Evolutionary conservation across 2,113 vertebrate genomes (phyloP).

Genomic region (Passerina amoena): DNA sequence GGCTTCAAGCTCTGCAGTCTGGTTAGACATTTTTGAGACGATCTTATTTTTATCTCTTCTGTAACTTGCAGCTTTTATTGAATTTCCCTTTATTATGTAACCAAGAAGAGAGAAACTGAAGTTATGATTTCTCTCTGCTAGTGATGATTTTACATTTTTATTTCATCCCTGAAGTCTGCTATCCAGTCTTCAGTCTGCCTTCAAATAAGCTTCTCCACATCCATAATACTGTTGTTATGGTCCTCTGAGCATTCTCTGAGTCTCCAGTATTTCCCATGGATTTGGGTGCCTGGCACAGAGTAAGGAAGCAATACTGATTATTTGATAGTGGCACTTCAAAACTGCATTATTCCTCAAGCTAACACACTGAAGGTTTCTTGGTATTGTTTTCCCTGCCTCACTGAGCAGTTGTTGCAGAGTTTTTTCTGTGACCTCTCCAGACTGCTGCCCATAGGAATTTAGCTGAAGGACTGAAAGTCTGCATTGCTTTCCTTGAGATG

Average conservation of each 20-base stretch:
- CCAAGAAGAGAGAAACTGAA: conserved; percentile 2
- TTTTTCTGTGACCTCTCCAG: background rate
- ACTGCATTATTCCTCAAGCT: background rate
- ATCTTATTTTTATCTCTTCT: conserved; percentile 36
- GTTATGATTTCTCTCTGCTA: conserved; percentile 30
- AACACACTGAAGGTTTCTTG: background rate
- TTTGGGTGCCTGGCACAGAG: background rate
- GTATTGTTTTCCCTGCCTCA: background rate
- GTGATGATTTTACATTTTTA: conserved; percentile 45
- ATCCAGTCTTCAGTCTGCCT: conserved; percentile 14
- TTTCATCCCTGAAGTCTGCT: conserved; percentile 11
- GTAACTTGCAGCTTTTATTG: conserved; percentile 46
- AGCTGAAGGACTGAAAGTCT: background rate
- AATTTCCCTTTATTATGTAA: conserved; percentile 28
- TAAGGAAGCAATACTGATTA: background rate
- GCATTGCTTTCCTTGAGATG: background rate
- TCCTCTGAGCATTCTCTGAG: conserved; percentile 1
- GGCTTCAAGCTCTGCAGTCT: background rate
- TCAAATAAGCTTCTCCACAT: conserved; percentile 30
- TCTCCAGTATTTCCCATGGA: background rate
- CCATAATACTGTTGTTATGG: background rate
- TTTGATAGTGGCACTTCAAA: conserved; percentile 32
- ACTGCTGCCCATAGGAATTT: background rate
- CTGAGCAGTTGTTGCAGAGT: background rate
- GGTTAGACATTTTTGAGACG: background rate